Conservation (phyloP, 2,797 vertebrate genomes). For the Enteromius trimaculatus region DNA sequence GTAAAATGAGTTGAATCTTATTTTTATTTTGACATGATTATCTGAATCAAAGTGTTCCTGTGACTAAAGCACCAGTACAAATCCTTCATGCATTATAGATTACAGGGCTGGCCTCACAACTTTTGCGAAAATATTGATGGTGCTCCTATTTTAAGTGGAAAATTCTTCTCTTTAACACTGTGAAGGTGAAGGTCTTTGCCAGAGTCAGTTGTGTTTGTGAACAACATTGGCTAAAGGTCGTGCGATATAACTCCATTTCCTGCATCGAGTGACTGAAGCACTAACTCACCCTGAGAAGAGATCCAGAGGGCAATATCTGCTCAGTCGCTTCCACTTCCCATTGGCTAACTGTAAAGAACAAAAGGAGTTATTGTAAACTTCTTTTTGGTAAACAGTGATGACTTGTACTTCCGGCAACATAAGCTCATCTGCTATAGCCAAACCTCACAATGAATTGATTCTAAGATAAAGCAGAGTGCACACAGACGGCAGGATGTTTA, state of each 20-base stretch:
- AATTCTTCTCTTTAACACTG: not conserved
- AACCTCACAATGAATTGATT: not conserved
- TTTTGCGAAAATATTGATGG: not conserved
- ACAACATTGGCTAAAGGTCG: conserved; percentile 3
- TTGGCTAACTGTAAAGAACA: conserved; percentile 83
- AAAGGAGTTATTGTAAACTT: conserved; percentile 39
- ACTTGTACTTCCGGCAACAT: not conserved
- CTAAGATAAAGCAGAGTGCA: not conserved
- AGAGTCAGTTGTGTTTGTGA: not conserved
- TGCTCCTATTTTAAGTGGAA: not conserved
- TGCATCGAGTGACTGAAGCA: not conserved
- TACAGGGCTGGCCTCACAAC: not conserved
- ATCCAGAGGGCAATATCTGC: conserved; percentile 95
- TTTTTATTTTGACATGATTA: not conserved
- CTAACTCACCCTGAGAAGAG: conserved; percentile 94
- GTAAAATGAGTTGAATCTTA: not conserved
- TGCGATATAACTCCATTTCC: not conserved
- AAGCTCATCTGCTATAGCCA: not conserved
- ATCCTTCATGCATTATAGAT: not conserved
- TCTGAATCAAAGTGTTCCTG: not conserved
- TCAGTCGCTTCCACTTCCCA: conserved; percentile 94
- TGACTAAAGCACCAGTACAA: not conserved
- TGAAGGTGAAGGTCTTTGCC: not conserved
- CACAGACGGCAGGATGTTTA: conserved; percentile 28
- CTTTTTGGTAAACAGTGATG: too few species aligned